Conservation (phyloP, 37 sponge, comb jelly and placozoan species). For the Lycopodina hypogea region DNA sequence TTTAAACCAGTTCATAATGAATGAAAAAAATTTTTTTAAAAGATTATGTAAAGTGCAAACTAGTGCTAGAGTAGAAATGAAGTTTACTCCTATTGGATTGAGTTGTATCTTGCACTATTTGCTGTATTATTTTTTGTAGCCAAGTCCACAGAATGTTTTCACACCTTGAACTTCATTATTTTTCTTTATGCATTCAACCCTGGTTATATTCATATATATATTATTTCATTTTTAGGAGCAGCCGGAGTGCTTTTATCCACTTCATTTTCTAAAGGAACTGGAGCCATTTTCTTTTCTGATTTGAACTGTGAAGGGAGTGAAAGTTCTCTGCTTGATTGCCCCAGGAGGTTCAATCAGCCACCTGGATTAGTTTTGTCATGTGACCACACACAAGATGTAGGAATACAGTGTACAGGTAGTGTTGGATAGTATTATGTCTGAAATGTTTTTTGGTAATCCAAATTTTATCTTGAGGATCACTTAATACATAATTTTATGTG, state of each 20-base stretch:
- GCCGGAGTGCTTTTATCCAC: background rate
- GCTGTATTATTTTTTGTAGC: no score
- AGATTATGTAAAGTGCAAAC: no score
- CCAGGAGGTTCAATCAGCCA: background rate
- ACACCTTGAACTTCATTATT: no score
- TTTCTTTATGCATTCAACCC: no score
- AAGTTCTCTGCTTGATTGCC: background rate
- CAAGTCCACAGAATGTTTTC: no score
- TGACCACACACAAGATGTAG: slow-evolving; percentile 16
- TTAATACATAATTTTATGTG: background rate
- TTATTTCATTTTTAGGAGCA: background rate
- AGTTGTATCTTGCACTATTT: no score
- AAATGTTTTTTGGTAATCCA: background rate
- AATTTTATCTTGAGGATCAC: background rate
- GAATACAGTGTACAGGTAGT: slow-evolving; percentile 22
- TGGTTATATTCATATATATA: no score
- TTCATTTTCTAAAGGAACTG: background rate
- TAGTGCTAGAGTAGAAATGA: no score
- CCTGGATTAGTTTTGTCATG: background rate
- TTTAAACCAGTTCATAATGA: no score
- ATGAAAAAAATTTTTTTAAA: no score
- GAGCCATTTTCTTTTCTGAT: background rate
- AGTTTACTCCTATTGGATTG: no score
- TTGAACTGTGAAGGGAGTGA: background rate
- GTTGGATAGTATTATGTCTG: background rate